Evolutionary conservation across 1,140 invertebrate genomes (phyloP).

Genomic region (Platyura marginata): DNA sequence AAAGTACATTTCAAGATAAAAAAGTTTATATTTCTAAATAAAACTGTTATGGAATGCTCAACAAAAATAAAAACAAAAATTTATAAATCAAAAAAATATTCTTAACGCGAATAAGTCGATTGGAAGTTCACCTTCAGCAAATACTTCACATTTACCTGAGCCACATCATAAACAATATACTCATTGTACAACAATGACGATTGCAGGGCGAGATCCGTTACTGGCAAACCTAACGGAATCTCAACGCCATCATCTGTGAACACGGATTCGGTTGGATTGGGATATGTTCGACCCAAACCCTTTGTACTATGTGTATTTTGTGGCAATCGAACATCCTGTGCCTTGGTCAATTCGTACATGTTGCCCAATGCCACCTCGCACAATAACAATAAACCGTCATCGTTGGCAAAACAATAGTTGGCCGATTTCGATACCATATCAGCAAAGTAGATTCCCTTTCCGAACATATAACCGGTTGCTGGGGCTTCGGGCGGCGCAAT

Average conservation of each 20-base stretch:
- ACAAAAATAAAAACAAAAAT: no score
- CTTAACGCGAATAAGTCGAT: no score
- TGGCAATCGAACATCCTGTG: conserved; percentile 63
- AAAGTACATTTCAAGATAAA: no score
- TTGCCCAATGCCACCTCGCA: conserved; percentile 93
- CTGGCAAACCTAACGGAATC: conserved; percentile 51
- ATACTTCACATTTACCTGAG: conserved; percentile 71
- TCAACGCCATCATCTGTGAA: conserved; percentile 33
- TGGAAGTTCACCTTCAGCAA: conserved; percentile 63
- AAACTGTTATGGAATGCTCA: no score
- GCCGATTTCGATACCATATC: conserved; percentile 99
- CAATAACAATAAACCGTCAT: conserved; percentile 62
- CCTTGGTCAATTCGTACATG: conserved; percentile 52
- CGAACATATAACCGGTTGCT: conserved; percentile 92
- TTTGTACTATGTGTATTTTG: conserved; percentile 32
- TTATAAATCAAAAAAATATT: no score
- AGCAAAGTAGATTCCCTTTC: conserved; percentile 86
- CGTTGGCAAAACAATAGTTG: conserved; percentile 82
- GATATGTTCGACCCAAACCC: conserved; percentile 54
- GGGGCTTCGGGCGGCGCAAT: conserved; percentile 94
- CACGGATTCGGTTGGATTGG: conserved; percentile 25
- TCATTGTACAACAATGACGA: conserved; percentile 67
- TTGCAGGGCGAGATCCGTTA: conserved; percentile 21
- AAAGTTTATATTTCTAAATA: no score
- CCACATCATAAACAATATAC: conserved; percentile 81